Evolutionary conservation across 2,888 invertebrate species (phyloP).

Genomic region (Athrips mouffetella): DNA sequence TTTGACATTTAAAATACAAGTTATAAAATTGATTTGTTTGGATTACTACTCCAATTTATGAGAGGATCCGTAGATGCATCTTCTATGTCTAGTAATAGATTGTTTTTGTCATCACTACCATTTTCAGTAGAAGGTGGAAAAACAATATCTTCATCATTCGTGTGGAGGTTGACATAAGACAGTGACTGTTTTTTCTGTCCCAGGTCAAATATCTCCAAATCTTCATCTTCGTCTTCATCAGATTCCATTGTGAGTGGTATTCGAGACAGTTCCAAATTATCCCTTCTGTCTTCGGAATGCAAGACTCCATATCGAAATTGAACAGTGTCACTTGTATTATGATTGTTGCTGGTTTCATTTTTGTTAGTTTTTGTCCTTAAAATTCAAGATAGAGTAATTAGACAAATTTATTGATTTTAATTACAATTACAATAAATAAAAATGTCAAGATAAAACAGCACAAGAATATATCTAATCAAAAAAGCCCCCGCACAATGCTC

Average conservation of each 20-base stretch:
- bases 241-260: constrained; percentile 72
- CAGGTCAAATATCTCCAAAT: constrained; percentile 70
- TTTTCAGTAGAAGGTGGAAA: constrained; percentile 39
- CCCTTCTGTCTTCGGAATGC: constrained; percentile 63
- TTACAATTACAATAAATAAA: no score
- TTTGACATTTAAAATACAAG: constrained; percentile 3
- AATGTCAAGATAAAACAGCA: no score
- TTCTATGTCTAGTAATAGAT: constrained; percentile 65
- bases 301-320: constrained; percentile 75
- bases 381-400: no score
- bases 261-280: constrained; percentile 63
- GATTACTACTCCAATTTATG: constrained; percentile 64
- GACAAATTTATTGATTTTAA: no score
- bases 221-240: constrained; percentile 72
- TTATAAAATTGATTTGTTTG: constrained; percentile 67
- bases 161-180: constrained; percentile 65
- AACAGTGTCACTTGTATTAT: constrained; percentile 52
- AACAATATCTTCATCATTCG: constrained; percentile 61
- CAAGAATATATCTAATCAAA: no score
- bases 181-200: constrained; percentile 67
- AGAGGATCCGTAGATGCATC: constrained; percentile 56
- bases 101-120: constrained; percentile 44
- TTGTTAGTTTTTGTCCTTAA: constrained; percentile 61
- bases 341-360: constrained; percentile 46
- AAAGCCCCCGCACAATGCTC: no score